Conservation (phyloP, 2,797 vertebrate species). For the Huso huso region DNA sequence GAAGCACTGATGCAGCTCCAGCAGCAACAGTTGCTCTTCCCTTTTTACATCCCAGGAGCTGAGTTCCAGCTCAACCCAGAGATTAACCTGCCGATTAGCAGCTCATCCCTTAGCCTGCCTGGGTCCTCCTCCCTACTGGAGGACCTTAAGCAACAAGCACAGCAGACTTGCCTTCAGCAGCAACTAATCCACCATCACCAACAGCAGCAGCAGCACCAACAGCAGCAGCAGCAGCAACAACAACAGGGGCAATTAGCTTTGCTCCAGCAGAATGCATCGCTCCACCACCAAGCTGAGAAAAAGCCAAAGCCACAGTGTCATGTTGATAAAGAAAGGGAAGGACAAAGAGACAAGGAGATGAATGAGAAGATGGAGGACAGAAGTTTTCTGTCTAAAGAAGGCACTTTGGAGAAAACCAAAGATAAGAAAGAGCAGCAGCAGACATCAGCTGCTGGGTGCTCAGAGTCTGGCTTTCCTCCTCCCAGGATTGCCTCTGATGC, state of each 20-base stretch:
- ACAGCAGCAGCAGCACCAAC: conserved; percentile 64
- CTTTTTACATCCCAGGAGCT: conserved; percentile 94
- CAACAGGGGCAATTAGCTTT: conserved; percentile 77
- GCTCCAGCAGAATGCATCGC: conserved; percentile 70
- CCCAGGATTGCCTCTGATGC: conserved; percentile 94
- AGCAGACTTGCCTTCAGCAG: conserved; percentile 80
- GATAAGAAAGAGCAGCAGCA: conserved; percentile 81
- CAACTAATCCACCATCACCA: conserved; percentile 85
- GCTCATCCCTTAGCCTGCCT: conserved; percentile 73
- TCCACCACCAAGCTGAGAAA: conserved; percentile 76
- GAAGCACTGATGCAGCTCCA: conserved; percentile 92
- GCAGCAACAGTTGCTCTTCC: conserved; percentile 93
- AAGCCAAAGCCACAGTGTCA: conserved; percentile 67
- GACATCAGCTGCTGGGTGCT: conserved; percentile 54
- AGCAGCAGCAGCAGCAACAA: conserved; percentile 60
- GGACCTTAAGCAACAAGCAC: conserved; percentile 85
- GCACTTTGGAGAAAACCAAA: conserved; percentile 72
- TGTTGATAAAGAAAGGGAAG: conserved; percentile 82
- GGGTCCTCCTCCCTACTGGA: conserved; percentile 77
- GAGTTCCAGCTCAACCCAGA: conserved; percentile 96
- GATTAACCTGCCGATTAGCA: conserved; percentile 71
- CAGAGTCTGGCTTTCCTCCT: conserved; percentile 76
- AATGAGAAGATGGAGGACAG: conserved; percentile 64
- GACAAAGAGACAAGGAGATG: conserved; percentile 70
- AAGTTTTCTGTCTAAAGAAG: conserved; percentile 58